phyloP scores from a whole-genome alignment of 1,140 invertebrate genomes.

The Ceratoteleas bidentatus region DNA sequence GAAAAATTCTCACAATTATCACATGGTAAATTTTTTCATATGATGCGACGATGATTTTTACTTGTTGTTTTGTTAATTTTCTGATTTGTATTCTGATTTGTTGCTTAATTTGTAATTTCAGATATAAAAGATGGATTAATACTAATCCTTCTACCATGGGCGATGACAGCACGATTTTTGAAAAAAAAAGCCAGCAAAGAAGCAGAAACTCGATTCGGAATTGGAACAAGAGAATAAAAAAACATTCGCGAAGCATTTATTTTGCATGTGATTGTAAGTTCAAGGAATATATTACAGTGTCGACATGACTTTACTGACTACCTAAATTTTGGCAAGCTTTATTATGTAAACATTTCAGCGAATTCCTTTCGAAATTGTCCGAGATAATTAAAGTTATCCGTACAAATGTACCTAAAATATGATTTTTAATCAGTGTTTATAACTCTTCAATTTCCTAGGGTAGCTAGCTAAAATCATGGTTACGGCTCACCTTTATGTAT shows the following conservation, averaged over 20 bases:
- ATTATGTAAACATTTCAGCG: too few relatives aligned
- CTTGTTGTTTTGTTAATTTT: neutral
- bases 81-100: neutral
- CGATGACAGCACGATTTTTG: slow-evolving; percentile 18
- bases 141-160: slow-evolving; percentile 27
- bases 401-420: too few relatives aligned
- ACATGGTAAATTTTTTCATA: slow-evolving; percentile 5
- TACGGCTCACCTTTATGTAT: neutral
- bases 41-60: neutral
- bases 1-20: slow-evolving; percentile 6
- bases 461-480: too few relatives aligned
- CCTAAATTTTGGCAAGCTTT: too few relatives aligned
- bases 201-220: slow-evolving; percentile 13
- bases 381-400: too few relatives aligned
- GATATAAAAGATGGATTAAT: slow-evolving; percentile 21
- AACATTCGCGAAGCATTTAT: neutral
- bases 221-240: slow-evolving; percentile 11
- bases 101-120: slow-evolving; percentile 19
- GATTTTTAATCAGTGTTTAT: too few relatives aligned
- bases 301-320: too few relatives aligned
- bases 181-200: slow-evolving; percentile 14
- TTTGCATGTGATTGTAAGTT: too few relatives aligned
- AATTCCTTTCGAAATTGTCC: too few relatives aligned
- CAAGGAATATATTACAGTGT: too few relatives aligned
- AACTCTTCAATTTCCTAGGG: too few relatives aligned